Evolutionary conservation across 2,888 invertebrate species (phyloP), one percentile per base, ranked within the genome.

Genomic region (Coelopa pilipes): DNA sequence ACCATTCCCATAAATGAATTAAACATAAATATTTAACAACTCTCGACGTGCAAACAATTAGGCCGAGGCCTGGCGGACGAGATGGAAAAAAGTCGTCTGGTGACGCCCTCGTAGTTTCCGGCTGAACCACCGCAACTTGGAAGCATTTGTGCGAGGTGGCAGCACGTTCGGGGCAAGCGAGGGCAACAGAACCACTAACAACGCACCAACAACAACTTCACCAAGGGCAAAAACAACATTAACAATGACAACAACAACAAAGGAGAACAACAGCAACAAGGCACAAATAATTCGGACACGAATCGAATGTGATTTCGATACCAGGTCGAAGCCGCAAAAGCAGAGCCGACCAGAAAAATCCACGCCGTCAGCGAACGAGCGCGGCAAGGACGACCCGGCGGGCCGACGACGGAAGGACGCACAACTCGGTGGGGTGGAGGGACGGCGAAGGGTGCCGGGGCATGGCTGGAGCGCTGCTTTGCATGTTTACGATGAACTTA

Each of bases 401-500:
- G 24, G 13, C 17, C 49, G 49, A 47, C 49, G 49, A 47, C 11
- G 55, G n/a, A 67, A 9, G 13, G 34, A 11, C 17, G 55, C 13
- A 46, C 55, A 4, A 34, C 2, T 34, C 4, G 24, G 62, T 2
- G 34, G 34, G 19, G 15, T 13, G 13, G 34, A 34, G 15, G 7
- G 34, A 34, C 4, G 34, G 34, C 47, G 46, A 55, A 63, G 73
- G 17, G 57, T 21, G 21, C 12, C 13, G 24, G 57, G 62, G 12
- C n/a, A n/a, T 34, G 15, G 34, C 24, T n/a, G 62, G 1, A 50
- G 24, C 49, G 71, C 79, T 82, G 82, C 84, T 82, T 83, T 77
- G 83, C 82, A 82, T 83, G 83, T 84, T 83, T 84, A 81, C 84
- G 84, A 84, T 84, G 83, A 84, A 84, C 84, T 83, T 83, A 83